A percentile compares a stretch with the other conserved stretches of the same genome.
Conservation (phyloP, 2,888 invertebrate genomes). For the Trissolcus brochymenae region DNA sequence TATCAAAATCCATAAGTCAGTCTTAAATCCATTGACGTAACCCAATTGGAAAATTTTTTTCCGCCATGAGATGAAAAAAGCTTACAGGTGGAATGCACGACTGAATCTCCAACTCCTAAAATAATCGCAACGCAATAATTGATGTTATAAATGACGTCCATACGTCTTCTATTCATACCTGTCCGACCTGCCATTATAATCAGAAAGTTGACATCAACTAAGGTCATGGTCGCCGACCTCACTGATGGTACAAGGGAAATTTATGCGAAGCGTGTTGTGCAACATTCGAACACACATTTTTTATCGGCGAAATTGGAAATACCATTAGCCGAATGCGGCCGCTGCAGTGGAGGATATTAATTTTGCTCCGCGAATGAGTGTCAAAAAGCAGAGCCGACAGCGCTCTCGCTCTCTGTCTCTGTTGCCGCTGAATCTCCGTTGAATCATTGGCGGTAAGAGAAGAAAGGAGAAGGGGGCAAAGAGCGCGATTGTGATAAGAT, state of each 20-base stretch:
- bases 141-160: constrained; percentile 25
- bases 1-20: too few relatives aligned
- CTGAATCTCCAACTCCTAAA: neutral
- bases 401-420: too few relatives aligned
- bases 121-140: constrained; percentile 18
- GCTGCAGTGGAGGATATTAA: constrained; percentile 6
- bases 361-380: constrained; percentile 13
- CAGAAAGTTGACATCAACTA: constrained; percentile 22
- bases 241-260: neutral
- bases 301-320: constrained; percentile 11
- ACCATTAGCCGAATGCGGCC: neutral
- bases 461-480: constrained; percentile 7
- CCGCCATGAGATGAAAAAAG: too few relatives aligned
- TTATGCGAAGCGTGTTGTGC: constrained; percentile 22
- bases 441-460: neutral
- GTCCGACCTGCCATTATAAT: constrained; percentile 16
- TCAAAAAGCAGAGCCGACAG: constrained; percentile 15
- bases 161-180: constrained; percentile 28
- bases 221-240: constrained; percentile 15
- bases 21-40: too few relatives aligned
- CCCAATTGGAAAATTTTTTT: too few relatives aligned
- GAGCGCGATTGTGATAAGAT: constrained; percentile 20
- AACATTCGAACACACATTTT: constrained; percentile 24
- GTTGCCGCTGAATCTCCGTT: too few relatives aligned
- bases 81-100: too few relatives aligned